Percentiles rank a stretch among this genome's conserved stretches.
These are phyloP conservation scores for Lontra canadensis DNA, from an alignment of 2,113 vertebrate genomes.

Conservation along the genomic window DNA sequence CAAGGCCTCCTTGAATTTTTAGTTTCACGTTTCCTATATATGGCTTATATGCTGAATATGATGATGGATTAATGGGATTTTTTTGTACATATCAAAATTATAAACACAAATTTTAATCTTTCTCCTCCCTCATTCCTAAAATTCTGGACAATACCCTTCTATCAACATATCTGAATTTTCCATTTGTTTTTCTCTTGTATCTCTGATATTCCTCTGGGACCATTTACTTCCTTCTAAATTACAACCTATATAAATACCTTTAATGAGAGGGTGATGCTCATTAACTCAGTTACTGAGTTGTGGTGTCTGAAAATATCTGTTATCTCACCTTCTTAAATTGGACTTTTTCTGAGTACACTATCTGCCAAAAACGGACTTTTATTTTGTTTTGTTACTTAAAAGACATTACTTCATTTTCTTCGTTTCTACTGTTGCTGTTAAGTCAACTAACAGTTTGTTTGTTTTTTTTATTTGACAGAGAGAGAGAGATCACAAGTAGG, in stretches of 20 bases:
- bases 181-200: background rate
- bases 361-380: background rate
- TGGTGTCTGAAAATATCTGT: background rate
- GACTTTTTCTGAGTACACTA: background rate
- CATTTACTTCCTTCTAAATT: background rate
- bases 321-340: background rate
- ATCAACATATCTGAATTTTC: background rate
- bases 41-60: background rate
- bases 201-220: background rate
- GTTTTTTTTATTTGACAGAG: too few species aligned
- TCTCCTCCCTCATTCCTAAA: background rate
- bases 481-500: too few species aligned
- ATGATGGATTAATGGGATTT: background rate
- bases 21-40: background rate
- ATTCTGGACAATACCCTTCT: background rate
- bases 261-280: background rate
- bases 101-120: background rate
- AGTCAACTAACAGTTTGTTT: background rate
- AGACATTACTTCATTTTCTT: background rate
- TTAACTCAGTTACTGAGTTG: background rate
- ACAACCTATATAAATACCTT: background rate
- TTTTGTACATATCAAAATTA: background rate
- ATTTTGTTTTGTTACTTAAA: background rate
- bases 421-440: background rate
- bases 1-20: background rate